Percentiles rank a stretch among this genome's conserved stretches.
phyloP scores from a whole-genome alignment of 2,797 vertebrate species.

The Hyperoplus lanceolatus region DNA sequence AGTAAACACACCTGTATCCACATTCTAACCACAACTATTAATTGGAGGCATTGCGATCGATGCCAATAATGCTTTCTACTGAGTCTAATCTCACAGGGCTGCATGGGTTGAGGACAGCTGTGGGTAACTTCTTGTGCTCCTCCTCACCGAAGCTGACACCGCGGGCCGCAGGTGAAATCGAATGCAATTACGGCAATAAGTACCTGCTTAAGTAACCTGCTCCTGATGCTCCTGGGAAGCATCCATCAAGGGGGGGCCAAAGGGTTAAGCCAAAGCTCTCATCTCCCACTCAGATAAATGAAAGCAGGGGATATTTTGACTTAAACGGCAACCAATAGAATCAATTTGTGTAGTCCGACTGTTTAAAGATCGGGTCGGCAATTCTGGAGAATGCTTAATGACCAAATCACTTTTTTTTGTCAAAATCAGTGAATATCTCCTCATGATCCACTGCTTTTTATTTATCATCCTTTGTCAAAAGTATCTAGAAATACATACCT shows the following conservation, averaged over 20 bases:
- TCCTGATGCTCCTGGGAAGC: conserved; percentile 50
- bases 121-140: conserved; percentile 33
- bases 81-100: neutral
- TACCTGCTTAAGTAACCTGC: conserved; percentile 74
- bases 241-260: conserved; percentile 54
- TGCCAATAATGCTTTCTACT: conserved; percentile 11
- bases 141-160: conserved; percentile 42
- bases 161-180: conserved; percentile 65
- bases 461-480: neutral
- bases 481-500: neutral
- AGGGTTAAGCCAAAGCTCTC: conserved; percentile 58
- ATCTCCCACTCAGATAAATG: conserved; percentile 33
- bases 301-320: neutral
- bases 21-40: neutral
- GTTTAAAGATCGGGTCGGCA: conserved; percentile 10
- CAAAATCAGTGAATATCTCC: neutral
- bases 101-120: conserved; percentile 5
- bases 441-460: too few relatives aligned
- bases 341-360: conserved; percentile 25
- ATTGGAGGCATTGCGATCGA: conserved; percentile 4
- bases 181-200: conserved; percentile 78
- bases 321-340: conserved; percentile 31
- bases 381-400: neutral
- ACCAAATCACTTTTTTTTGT: too few relatives aligned
- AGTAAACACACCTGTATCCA: neutral